Evolutionary conservation across 2,888 invertebrate genomes (phyloP).

Genomic region (Pollenia labialis): DNA sequence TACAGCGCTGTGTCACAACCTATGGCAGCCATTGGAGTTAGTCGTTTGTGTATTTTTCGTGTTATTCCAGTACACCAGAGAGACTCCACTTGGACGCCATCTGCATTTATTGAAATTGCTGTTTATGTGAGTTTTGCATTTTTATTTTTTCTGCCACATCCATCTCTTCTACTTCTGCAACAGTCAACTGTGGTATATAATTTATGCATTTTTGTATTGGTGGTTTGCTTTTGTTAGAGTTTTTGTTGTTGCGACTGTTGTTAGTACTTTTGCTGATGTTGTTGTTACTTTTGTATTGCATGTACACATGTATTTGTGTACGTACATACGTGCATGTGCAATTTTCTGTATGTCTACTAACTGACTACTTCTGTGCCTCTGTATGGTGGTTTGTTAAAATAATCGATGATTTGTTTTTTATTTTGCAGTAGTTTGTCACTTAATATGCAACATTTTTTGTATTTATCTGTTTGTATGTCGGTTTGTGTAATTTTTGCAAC

Average conservation of each 20-base stretch:
- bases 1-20: constrained; percentile 60
- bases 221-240: constrained; percentile 44
- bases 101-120: constrained; percentile 74
- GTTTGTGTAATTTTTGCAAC: constrained; percentile 63
- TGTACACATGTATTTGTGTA: neutral
- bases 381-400: constrained; percentile 66
- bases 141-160: constrained; percentile 55
- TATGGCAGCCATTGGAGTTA: constrained; percentile 70
- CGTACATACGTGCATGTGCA: constrained; percentile 44
- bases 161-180: constrained; percentile 38
- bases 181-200: constrained; percentile 48
- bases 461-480: constrained; percentile 50
- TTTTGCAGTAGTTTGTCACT: constrained; percentile 74
- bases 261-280: constrained; percentile 23
- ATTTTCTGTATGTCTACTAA: constrained; percentile 66
- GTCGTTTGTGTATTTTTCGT: constrained; percentile 40
- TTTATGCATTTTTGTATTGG: constrained; percentile 72
- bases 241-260: constrained; percentile 31
- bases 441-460: constrained; percentile 70
- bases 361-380: constrained; percentile 27
- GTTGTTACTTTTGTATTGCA: constrained; percentile 41
- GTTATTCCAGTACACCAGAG: constrained; percentile 39
- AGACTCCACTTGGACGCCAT: constrained; percentile 72
- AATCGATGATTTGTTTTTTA: constrained; percentile 72
- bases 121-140: constrained; percentile 70